These are phyloP conservation scores for Zaprionus kolodkinae DNA, from an alignment of 1,140 invertebrate species.

Conservation along the genomic window DNA sequence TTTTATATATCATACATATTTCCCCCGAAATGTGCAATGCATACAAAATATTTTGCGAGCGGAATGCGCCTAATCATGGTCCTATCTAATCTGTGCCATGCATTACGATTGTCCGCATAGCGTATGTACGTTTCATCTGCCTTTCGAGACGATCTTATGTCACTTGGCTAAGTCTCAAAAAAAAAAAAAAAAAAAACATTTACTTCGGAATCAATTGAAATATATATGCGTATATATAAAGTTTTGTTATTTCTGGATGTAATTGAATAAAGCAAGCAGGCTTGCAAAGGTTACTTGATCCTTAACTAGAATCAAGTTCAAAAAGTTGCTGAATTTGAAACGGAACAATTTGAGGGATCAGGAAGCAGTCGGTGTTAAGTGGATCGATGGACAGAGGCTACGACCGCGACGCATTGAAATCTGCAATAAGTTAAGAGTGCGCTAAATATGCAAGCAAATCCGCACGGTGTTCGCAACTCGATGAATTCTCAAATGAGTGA, in stretches of 20 bases:
- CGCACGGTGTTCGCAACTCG: conserved; percentile 48
- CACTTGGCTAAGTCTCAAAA: background rate
- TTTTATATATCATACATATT: background rate
- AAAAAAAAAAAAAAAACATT: background rate
- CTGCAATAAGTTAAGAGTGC: conserved; percentile 17
- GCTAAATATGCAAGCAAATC: conserved; percentile 51
- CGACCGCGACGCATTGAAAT: conserved; percentile 1
- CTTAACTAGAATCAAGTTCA: background rate
- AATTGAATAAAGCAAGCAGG: too few species aligned
- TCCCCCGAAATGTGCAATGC: background rate
- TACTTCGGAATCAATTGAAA: background rate
- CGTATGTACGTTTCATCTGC: background rate
- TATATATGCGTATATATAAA: too few species aligned
- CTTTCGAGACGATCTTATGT: conserved; percentile 1
- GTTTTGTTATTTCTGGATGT: too few species aligned
- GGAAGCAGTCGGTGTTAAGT: too few species aligned
- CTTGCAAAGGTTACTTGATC: too few species aligned
- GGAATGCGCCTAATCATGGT: conserved; percentile 6
- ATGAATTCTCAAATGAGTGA: conserved; percentile 79
- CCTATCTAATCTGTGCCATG: conserved; percentile 7
- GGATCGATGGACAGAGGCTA: background rate
- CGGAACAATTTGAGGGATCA: too few species aligned
- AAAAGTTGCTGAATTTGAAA: background rate
- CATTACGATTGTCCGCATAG: background rate
- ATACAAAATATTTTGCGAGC: background rate